Base-by-base conservation (phyloP, 2,113 vertebrate genomes). In the Canis aureus region DNA sequence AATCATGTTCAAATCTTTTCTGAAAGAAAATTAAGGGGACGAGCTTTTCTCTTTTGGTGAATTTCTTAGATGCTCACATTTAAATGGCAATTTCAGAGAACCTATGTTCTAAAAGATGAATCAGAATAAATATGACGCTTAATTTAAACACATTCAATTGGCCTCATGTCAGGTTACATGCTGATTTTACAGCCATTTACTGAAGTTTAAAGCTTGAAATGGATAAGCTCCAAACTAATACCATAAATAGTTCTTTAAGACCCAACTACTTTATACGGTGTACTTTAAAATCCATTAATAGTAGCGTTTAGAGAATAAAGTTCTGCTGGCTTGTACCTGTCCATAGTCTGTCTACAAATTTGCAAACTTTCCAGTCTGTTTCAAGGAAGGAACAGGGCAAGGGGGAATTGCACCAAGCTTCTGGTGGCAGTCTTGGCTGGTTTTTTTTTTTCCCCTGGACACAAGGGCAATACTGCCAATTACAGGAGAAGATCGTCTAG, bases 81-180 rank as follows among this genome's bases (percentile, higher is more conserved):
- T 80, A 32, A 94, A 32, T 32, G n/a, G 17, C 2, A 97, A 6
- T 88, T 97, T 82, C 74, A 94, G 97, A 94, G 64, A 84, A 32
- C n/a, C 19, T 10, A 62, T 25, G 80, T 90, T 94, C 92, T 35
- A 78, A 32, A 78, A 96, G 55, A 16, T 35, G 71, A 79, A 94
- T 93, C 35, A 93, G 13, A 8, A 59, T 73, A 95, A 97, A 95
- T 67, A 85, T 25, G 60, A 74, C 23, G 92, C 27, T 53, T 69
- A 64, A 71, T 87, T 97, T 89, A 85, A 90, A 87, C 43, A 29
- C 3, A 81, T 90, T 32, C 27, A 35, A 0, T 64, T 88, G 88
- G 57, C 81, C 92, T 95, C 38, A 32, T 83, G 38, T 96, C 71
- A 35, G 19, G 23, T 69, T 97, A 12, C 11, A 90, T 87, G 35